phyloP scores from a whole-genome alignment of 2,797 vertebrate species.

The Crotalus adamanteus region DNA sequence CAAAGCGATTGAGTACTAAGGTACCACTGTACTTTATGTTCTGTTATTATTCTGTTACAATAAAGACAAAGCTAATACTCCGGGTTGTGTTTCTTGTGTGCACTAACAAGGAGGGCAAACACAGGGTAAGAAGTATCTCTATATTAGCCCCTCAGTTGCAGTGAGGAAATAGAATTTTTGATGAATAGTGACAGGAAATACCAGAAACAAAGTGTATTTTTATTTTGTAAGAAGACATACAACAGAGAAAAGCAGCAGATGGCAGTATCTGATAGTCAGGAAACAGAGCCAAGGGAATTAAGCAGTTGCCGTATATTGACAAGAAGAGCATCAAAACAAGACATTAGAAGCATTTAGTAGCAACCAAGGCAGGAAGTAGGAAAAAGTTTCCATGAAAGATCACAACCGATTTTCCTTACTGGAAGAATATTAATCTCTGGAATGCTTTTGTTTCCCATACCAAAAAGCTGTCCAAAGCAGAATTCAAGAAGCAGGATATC shows the following conservation, averaged over 20 bases:
- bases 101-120: neutral
- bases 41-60: neutral
- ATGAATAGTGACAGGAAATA: neutral
- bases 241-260: conserved; percentile 69
- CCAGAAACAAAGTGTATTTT: neutral
- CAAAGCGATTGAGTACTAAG: neutral
- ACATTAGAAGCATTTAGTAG: neutral
- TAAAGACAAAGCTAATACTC: neutral
- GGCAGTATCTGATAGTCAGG: conserved; percentile 65
- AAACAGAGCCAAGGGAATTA: conserved; percentile 19
- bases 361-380: neutral
- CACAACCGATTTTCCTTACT: neutral
- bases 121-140: neutral
- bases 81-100: neutral
- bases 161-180: neutral
- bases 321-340: neutral
- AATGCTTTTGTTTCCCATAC: neutral
- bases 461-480: conserved; percentile 17
- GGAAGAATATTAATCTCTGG: conserved; percentile 18
- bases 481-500: conserved; percentile 14
- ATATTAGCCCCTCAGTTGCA: neutral
- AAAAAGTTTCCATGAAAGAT: neutral
- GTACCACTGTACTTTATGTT: neutral
- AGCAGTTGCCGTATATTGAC: neutral
- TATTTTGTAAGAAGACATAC: conserved; percentile 26